Evolutionary conservation across 2,113 vertebrate species (phyloP).

Genomic region (Chaenogobius annularis): DNA sequence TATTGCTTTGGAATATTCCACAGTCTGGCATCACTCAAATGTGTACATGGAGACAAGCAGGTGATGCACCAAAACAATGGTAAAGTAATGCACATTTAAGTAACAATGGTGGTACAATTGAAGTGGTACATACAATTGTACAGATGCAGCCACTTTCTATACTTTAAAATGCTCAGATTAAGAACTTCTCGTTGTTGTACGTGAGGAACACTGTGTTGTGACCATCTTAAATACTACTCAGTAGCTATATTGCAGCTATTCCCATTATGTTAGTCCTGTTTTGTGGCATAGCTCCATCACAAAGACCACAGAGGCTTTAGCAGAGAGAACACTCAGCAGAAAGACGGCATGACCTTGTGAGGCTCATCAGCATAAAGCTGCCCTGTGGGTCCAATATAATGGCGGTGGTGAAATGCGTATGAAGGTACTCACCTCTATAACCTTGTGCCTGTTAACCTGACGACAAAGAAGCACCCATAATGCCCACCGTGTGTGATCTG

Average conservation of each 20-base stretch:
- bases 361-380: constrained; percentile 68
- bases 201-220: constrained; percentile 30
- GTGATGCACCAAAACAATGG: too few relatives aligned
- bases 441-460: constrained; percentile 20
- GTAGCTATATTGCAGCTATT: constrained; percentile 42
- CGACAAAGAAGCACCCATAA: constrained; percentile 6
- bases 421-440: constrained; percentile 31
- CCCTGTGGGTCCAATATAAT: constrained; percentile 35
- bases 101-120: too few relatives aligned
- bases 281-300: constrained; percentile 53
- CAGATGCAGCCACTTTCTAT: background rate
- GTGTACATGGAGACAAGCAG: too few relatives aligned
- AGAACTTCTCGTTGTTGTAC: background rate
- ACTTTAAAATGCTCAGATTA: background rate
- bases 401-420: constrained; percentile 34
- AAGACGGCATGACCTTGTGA: constrained; percentile 67
- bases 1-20: too few relatives aligned
- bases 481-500: background rate
- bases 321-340: constrained; percentile 44
- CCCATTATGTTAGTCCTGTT: constrained; percentile 43
- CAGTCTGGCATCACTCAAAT: too few relatives aligned
- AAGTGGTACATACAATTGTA: background rate
- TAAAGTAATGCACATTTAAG: too few relatives aligned
- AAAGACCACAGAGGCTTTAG: constrained; percentile 59
- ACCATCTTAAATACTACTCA: constrained; percentile 30